These are phyloP conservation scores for Lanistes nyassanus DNA, from an alignment of 1,140 invertebrate genomes.

Conservation along the genomic window DNA sequence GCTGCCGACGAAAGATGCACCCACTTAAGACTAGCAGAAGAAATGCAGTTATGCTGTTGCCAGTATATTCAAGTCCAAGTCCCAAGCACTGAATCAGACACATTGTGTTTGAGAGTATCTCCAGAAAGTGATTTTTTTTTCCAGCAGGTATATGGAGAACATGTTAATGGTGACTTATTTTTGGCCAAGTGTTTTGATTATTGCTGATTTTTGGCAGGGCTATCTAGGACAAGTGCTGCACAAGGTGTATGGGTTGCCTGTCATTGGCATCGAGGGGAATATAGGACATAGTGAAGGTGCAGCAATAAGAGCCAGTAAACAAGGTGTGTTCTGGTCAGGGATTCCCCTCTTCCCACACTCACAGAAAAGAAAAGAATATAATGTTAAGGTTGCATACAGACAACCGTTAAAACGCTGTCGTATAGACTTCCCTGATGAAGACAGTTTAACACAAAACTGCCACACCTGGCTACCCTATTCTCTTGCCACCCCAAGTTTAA, in stretches of 20 bases:
- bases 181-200: conserved; percentile 11
- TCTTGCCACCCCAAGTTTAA: too few species aligned
- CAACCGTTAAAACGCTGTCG: too few species aligned
- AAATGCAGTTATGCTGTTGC: too few species aligned
- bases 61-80: background rate
- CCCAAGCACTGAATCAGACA: background rate
- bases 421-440: too few species aligned
- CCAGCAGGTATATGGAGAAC: background rate
- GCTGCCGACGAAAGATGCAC: too few species aligned
- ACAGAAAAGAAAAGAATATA: too few species aligned
- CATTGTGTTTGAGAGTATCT: background rate
- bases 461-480: too few species aligned
- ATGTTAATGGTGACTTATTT: background rate
- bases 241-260: conserved; percentile 38
- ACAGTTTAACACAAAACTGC: too few species aligned
- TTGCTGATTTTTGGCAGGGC: conserved; percentile 50
- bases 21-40: too few species aligned
- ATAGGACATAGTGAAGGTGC: conserved; percentile 38
- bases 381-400: too few species aligned
- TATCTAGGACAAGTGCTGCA: conserved; percentile 56
- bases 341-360: too few species aligned
- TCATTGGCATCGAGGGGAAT: conserved; percentile 53
- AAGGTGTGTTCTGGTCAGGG: too few species aligned
- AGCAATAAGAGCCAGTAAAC: conserved; percentile 37
- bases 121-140: background rate